Evolutionary conservation across 2,797 vertebrate species (phyloP).

Genomic region (Streptopelia turtur): DNA sequence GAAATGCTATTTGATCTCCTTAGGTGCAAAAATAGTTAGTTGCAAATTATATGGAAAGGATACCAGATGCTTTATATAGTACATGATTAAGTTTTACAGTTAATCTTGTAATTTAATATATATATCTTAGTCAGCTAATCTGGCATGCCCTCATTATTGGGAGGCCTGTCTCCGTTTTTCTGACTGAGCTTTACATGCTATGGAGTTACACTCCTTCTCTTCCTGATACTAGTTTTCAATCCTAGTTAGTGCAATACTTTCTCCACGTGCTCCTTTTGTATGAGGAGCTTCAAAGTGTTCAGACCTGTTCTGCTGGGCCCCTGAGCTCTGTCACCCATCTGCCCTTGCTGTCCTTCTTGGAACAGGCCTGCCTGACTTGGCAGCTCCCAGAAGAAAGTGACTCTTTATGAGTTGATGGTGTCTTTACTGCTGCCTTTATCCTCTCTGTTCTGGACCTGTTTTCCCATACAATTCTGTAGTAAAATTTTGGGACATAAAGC

Average conservation of each 20-base stretch:
- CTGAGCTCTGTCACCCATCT: neutral
- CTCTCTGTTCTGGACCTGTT: neutral
- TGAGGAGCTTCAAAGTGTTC: neutral
- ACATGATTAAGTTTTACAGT: neutral
- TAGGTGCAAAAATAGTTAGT: neutral
- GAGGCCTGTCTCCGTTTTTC: neutral
- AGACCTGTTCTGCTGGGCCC: fast-evolving
- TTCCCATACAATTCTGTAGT: neutral
- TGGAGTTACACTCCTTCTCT: neutral
- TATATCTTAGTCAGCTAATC: neutral
- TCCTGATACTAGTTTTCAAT: neutral
- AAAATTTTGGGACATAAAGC: neutral
- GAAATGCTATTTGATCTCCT: neutral
- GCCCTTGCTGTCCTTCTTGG: neutral
- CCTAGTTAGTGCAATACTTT: neutral
- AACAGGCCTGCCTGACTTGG: neutral
- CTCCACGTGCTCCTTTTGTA: neutral
- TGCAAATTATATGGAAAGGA: neutral
- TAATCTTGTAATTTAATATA: neutral
- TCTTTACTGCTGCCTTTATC: neutral
- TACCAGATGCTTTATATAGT: neutral
- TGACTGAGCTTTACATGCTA: neutral
- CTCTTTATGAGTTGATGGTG: neutral
- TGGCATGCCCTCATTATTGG: neutral
- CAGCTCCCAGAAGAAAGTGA: neutral